A percentile compares a stretch with the other conserved stretches of the same genome.
Conservation (phyloP, 2,797 vertebrate species). For the Gobionotothen gibberifrons region DNA sequence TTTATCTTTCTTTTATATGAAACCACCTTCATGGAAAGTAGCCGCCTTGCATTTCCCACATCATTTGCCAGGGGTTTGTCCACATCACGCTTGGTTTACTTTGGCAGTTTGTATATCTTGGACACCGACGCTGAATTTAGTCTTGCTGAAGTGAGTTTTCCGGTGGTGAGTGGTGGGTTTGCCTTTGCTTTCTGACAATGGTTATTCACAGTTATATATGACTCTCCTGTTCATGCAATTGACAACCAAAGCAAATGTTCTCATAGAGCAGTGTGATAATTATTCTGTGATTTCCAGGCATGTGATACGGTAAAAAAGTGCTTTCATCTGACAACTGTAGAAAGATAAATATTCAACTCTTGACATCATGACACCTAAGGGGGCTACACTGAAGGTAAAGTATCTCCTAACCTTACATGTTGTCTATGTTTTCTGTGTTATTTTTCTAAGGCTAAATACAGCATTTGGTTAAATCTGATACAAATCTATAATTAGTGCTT, state of each 20-base stretch:
- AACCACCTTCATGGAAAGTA: slow-evolving; percentile 52
- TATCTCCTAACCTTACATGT: neutral
- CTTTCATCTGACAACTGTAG: slow-evolving; percentile 10
- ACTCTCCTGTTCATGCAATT: neutral
- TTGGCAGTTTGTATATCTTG: slow-evolving; percentile 44
- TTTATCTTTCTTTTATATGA: slow-evolving; percentile 46
- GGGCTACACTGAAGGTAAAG: slow-evolving; percentile 52
- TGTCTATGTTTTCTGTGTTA: neutral
- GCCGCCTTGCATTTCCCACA: slow-evolving; percentile 47
- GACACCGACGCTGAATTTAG: slow-evolving; percentile 25
- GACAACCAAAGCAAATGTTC: neutral
- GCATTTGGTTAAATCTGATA: neutral
- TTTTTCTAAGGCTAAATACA: neutral
- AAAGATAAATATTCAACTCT: slow-evolving; percentile 1
- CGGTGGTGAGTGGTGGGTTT: slow-evolving; percentile 31
- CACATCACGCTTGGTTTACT: slow-evolving; percentile 40
- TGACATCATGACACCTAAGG: slow-evolving; percentile 43
- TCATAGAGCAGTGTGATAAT: neutral
- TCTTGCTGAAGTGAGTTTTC: slow-evolving; percentile 1
- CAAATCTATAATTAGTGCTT: neutral
- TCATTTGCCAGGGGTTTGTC: slow-evolving; percentile 57
- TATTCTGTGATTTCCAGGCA: slow-evolving; percentile 17
- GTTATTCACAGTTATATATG: slow-evolving; percentile 1
- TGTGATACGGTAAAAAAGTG: slow-evolving; percentile 7
- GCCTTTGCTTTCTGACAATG: neutral